These are phyloP conservation scores for Laspeyria flexula DNA, from an alignment of 2,888 invertebrate species.

Conservation along the genomic window DNA sequence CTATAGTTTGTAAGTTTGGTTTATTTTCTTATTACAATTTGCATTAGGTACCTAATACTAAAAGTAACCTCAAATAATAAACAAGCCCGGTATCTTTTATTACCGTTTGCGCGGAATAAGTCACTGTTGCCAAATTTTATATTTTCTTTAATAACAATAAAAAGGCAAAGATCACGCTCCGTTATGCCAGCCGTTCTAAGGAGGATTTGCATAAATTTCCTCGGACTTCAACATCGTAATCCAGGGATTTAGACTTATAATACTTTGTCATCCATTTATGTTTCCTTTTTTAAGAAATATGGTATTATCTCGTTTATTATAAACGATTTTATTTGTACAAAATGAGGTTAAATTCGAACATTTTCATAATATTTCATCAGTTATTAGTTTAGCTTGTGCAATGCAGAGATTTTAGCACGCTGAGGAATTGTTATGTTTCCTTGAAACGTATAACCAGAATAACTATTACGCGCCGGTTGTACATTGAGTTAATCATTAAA, in stretches of 20 bases:
- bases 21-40: too few relatives aligned
- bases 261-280: constrained; percentile 24
- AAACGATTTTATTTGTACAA: constrained; percentile 9
- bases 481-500: background rate
- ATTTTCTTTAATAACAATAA: constrained; percentile 24
- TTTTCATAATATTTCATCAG: background rate
- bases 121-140: constrained; percentile 6
- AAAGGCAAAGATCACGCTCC: constrained; percentile 19
- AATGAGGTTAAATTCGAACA: constrained; percentile 1
- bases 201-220: constrained; percentile 40
- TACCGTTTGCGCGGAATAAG: constrained; percentile 3
- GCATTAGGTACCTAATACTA: too few relatives aligned
- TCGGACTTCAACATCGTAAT: constrained; percentile 25
- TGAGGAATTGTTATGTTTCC: constrained; percentile 23
- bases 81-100: background rate
- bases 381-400: constrained; percentile 5
- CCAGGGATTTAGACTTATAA: constrained; percentile 27
- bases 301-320: constrained; percentile 1
- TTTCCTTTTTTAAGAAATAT: constrained; percentile 4
- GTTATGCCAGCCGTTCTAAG: constrained; percentile 16
- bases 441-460: constrained; percentile 19
- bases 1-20: too few relatives aligned
- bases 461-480: constrained; percentile 2
- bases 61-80: too few relatives aligned
- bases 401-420: constrained; percentile 9